Evolutionary conservation across 2,888 invertebrate genomes (phyloP), one percentile per base, ranked within the genome.

Genomic region (Artemia sinica): DNA sequence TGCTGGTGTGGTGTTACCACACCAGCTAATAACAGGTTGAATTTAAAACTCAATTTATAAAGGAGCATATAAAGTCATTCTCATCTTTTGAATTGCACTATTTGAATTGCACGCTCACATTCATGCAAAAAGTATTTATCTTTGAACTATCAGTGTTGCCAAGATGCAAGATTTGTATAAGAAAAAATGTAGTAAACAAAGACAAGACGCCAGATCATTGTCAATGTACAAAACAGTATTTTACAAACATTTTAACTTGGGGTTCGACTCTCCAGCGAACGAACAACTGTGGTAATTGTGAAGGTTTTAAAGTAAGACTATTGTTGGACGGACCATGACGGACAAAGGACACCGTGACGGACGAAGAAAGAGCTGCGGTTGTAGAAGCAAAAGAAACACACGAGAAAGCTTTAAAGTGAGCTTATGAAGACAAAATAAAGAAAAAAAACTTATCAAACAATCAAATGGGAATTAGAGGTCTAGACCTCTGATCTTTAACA

Each of bases 201-300:
- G 58, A 52, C 7, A 7, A 52, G 58, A 52, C 3, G 58, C 58
- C 58, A 52, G 58, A 52, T 52, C 58, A 2, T 14, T 52, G 5
- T 7, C 58, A 52, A 52, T 52, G 58, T 52, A 52, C 7, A 52
- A 52, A 52, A 52, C 58, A 52, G 58, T 52, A 52, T 52, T 52
- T 52, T 52, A 52, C 58, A 52, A 5, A 52, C 58, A 52, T 52
- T 52, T 52, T 14, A n/a, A 7, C 58, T 52, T 52, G 58, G 58
- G 58, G 2, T 52, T 52, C 58, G 14, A 4, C 2, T 3, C 58
- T 52, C 58, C 58, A 52, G 58, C 58, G 58, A 52, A 52, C 58
- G 18, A 14, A 52, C 14, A 52, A 7, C 58, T 52, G 58, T 52
- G 58, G 58, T 52, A 52, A 3, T 52, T 52, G 58, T 52, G 58